Base-by-base conservation (phyloP, 2,797 vertebrate species). In the Acomys russatus region DNA sequence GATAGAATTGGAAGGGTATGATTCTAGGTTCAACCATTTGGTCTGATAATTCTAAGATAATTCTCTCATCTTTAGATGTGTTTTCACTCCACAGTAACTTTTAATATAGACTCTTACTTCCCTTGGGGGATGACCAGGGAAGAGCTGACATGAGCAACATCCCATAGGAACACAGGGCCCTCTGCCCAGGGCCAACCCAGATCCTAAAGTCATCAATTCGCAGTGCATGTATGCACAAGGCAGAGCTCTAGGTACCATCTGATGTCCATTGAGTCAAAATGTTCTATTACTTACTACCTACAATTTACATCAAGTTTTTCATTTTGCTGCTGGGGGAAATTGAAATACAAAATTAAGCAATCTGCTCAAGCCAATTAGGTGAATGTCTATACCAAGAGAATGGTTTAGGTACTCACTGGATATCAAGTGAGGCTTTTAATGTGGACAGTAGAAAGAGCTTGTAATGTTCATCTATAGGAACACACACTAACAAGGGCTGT, bases 251-350 rank as follows among this genome's bases (percentile, higher is more conserved):
- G 76, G n/a, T 30, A 33, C 87, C 64, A 54, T 90, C 33, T 79
- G 4, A 90, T 44, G 61, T 88, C 91, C 61, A 91, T 84, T 23
- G 35, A 61, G 66, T 90, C 5, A n/a, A 89, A 77, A n/a, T 84
- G n/a, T 89, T 74, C 56, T 88, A 59, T 89, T 56, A 91, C 74
- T 92, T 93, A 71, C 4, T n/a, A 59, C 49, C 90, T 15, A 63
- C 70, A 79, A 44, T 84, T 95, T 94, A 94, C 64, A 88, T 63
- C 28, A 88, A 82, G 18, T n/a, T 23, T 12, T 68, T 96, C 38
- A 64, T 54, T 91, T 93, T 35, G 59, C 7, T 92, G 8, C 56
- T 33, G 17, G 8, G 49, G 33, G 73, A 94, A 84, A 30, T 35
- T 79, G 30, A 90, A 88, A 44, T 38, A 18, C 30, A 68, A 79